Conservation (phyloP, 2,888 invertebrate species). For the Drosophila mimetica region DNA sequence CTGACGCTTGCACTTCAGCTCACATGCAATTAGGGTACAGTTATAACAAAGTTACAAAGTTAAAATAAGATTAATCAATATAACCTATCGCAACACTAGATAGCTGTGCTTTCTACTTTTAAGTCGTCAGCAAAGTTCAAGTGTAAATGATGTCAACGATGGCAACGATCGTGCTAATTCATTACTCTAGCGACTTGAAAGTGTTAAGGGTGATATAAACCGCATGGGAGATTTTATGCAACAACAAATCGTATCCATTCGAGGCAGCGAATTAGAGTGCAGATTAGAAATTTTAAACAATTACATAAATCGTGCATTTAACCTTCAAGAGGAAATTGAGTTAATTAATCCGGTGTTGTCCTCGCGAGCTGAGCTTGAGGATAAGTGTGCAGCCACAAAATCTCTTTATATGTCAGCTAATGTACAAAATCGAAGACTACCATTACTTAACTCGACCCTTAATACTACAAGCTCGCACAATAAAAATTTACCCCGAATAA, state of each 20-base stretch:
- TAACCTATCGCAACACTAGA: too few relatives aligned
- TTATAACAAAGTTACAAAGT: too few relatives aligned
- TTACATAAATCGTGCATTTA: neutral
- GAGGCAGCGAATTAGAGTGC: neutral
- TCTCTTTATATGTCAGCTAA: neutral
- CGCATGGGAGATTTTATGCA: neutral
- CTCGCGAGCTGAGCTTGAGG: neutral
- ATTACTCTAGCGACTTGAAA: neutral
- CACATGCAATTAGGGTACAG: too few relatives aligned
- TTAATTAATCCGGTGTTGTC: neutral
- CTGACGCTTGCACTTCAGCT: too few relatives aligned
- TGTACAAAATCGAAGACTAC: neutral
- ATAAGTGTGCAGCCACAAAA: neutral
- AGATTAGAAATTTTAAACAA: neutral
- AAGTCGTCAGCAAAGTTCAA: neutral
- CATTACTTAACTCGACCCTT: neutral
- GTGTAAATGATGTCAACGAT: neutral
- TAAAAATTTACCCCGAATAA: neutral
- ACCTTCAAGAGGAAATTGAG: neutral
- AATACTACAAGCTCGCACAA: neutral
- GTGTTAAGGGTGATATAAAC: slow-evolving; percentile 2
- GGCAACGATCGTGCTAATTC: neutral
- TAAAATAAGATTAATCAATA: too few relatives aligned
- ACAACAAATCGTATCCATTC: neutral
- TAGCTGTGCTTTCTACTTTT: too few relatives aligned